These are phyloP conservation scores for Euclidia mi DNA, from an alignment of 2,888 invertebrate species.

Conservation along the genomic window DNA sequence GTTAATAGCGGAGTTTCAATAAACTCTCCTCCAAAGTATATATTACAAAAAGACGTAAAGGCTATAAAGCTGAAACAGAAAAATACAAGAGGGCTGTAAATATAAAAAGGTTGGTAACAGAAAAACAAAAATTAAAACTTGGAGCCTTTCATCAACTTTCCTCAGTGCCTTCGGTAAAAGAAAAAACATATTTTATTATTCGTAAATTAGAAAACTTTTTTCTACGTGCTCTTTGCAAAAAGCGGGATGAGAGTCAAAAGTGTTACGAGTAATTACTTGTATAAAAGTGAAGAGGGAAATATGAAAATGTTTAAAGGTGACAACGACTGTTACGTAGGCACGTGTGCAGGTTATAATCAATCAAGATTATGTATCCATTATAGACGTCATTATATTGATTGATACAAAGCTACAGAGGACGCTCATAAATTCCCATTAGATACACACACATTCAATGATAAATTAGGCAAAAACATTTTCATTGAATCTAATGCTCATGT, in stretches of 20 bases:
- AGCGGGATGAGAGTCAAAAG: conserved; percentile 71
- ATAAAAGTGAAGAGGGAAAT: conserved; percentile 31
- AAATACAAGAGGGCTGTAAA: conserved; percentile 73
- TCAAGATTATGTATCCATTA: conserved; percentile 51
- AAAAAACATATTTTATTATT: conserved; percentile 84
- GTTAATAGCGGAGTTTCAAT: conserved; percentile 2
- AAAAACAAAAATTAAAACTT: conserved; percentile 83
- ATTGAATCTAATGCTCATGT: conserved; percentile 35
- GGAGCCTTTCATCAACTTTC: conserved; percentile 81
- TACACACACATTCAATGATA: conserved; percentile 33
- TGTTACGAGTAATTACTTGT: conserved; percentile 57
- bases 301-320: conserved; percentile 37
- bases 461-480: conserved; percentile 34
- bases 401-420: conserved; percentile 38
- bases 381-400: conserved; percentile 46
- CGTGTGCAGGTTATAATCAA: conserved; percentile 49
- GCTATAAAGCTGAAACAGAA: conserved; percentile 57
- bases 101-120: conserved; percentile 76
- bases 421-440: conserved; percentile 47
- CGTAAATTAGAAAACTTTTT: conserved; percentile 86
- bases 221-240: conserved; percentile 70
- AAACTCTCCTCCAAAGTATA: conserved; percentile 28
- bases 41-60: conserved; percentile 43
- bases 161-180: conserved; percentile 74
- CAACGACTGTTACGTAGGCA: conserved; percentile 40